These are phyloP conservation scores for Sebastes ruberrimus DNA, from an alignment of 2,797 vertebrate species.

Conservation along the genomic window DNA sequence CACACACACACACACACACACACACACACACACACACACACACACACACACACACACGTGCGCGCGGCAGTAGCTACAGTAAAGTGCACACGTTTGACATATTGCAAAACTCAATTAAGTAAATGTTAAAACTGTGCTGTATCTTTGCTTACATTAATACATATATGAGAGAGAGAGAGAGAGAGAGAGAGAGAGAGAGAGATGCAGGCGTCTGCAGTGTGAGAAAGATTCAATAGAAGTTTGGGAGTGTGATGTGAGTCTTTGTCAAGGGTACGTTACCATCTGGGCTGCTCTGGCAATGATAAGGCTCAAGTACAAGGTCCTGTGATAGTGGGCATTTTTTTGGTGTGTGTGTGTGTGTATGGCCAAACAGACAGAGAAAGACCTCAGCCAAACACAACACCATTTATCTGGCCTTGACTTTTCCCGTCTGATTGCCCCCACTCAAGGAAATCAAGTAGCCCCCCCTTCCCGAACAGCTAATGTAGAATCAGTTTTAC, in stretches of 20 bases:
- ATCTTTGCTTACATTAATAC: neutral
- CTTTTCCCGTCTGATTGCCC: constrained; percentile 56
- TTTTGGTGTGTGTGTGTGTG: constrained; percentile 12
- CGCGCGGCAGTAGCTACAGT: neutral
- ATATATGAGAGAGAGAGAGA: neutral
- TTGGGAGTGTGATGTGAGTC: constrained; percentile 67
- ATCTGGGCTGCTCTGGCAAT: constrained; percentile 76
- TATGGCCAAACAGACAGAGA: constrained; percentile 48
- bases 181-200: neutral
- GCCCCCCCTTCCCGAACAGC: constrained; percentile 2
- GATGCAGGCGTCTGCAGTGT: constrained; percentile 47
- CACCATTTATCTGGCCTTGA: constrained; percentile 78
- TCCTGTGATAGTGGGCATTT: constrained; percentile 73
- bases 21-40: neutral
- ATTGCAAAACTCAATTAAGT: constrained; percentile 11
- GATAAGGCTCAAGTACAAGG: constrained; percentile 87
- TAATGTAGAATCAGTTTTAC: constrained; percentile 24
- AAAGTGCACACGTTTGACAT: neutral
- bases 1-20: too few species aligned
- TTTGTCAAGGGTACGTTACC: constrained; percentile 84
- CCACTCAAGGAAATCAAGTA: constrained; percentile 63
- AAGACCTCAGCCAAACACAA: constrained; percentile 66
- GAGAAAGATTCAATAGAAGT: constrained; percentile 64
- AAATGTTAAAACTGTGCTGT: constrained; percentile 20
- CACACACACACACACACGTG: too few species aligned